Evolutionary conservation across 2,888 invertebrate genomes (phyloP).

Genomic region (Dione vanillae): DNA sequence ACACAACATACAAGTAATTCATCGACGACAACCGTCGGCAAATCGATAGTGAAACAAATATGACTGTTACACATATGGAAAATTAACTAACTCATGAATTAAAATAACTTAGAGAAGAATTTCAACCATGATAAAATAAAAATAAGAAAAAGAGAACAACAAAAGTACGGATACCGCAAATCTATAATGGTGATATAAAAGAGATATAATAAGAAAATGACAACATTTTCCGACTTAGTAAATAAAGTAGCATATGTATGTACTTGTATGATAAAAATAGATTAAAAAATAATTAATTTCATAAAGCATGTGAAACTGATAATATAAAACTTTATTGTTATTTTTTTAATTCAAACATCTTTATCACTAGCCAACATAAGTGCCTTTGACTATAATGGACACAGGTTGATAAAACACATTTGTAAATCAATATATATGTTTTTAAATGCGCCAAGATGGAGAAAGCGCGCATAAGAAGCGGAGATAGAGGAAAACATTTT

Average conservation of each 20-base stretch:
- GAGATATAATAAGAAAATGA: too few species aligned
- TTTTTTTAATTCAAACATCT: constrained; percentile 5
- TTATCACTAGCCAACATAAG: background rate
- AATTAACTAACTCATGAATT: too few species aligned
- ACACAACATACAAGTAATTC: too few species aligned
- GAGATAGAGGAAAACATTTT: constrained; percentile 47
- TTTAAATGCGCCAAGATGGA: constrained; percentile 5
- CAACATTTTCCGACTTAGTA: background rate
- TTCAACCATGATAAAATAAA: too few species aligned
- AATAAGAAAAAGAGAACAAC: too few species aligned
- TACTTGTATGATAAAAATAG: background rate
- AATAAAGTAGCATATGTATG: background rate
- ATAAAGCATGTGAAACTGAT: constrained; percentile 1
- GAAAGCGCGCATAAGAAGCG: constrained; percentile 39
- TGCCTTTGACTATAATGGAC: constrained; percentile 18
- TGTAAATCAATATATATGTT: constrained; percentile 24
- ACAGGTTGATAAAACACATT: constrained; percentile 25
- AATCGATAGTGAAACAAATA: too few species aligned
- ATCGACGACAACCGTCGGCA: too few species aligned
- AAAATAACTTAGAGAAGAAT: too few species aligned
- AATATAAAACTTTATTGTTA: too few species aligned
- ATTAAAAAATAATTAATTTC: background rate
- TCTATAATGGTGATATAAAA: too few species aligned
- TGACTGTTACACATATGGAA: too few species aligned
- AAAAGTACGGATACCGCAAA: too few species aligned